Evolutionary conservation across 2,888 invertebrate genomes (phyloP).

Genomic region (Ametastegia equiseti): DNA sequence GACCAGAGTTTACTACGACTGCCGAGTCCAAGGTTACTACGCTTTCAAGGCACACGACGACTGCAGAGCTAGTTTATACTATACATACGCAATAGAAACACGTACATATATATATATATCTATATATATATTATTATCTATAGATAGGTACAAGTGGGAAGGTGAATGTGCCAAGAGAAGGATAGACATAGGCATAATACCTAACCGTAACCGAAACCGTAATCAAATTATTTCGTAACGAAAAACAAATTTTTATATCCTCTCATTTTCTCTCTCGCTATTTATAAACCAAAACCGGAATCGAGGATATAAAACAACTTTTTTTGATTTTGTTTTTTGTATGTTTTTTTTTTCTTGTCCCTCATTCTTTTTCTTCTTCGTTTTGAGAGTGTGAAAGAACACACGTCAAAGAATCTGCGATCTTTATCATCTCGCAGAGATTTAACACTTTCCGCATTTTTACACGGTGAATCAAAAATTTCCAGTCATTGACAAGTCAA

Average conservation of each 20-base stretch:
- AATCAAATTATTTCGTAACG: conserved; percentile 27
- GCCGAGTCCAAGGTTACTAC: conserved; percentile 50
- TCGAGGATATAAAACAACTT: background rate
- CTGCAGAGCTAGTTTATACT: too few relatives aligned
- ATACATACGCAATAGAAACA: background rate
- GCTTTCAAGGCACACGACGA: conserved; percentile 28
- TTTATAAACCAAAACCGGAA: conserved; percentile 6
- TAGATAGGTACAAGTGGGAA: too few relatives aligned
- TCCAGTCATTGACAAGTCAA: too few relatives aligned
- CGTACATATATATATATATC: too few relatives aligned
- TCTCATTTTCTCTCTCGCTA: background rate
- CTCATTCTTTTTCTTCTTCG: background rate
- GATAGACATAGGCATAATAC: conserved; percentile 16
- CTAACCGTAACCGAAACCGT: conserved; percentile 37
- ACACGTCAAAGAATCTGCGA: background rate
- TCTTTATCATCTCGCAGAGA: background rate
- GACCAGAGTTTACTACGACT: conserved; percentile 42
- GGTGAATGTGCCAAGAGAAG: conserved; percentile 24
- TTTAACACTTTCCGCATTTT: background rate
- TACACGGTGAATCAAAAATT: background rate
- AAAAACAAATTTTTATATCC: background rate
- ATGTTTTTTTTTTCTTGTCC: too few relatives aligned
- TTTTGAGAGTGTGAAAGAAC: background rate
- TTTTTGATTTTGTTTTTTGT: too few relatives aligned
- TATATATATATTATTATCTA: too few relatives aligned